A percentile compares a stretch with the other conserved stretches of the same genome.
Conservation (phyloP, 2,113 vertebrate genomes). For the Pyrgilauda ruficollis region DNA sequence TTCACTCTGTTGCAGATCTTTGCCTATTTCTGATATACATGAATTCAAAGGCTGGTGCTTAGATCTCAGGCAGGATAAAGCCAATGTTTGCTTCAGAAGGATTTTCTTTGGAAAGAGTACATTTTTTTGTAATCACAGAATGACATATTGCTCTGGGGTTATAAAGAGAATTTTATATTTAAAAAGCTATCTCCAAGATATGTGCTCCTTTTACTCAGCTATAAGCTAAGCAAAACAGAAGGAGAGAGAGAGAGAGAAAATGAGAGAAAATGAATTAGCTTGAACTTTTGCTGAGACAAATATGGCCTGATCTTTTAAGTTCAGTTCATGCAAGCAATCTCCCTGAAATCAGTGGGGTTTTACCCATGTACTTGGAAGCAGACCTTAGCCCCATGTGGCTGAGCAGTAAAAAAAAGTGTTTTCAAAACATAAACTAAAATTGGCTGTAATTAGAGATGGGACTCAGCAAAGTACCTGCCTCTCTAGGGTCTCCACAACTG, state of each 20-base stretch:
- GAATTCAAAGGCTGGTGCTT: constrained; percentile 5
- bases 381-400: background rate
- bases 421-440: background rate
- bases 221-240: constrained; percentile 30
- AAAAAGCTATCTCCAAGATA: constrained; percentile 28
- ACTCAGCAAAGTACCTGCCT: background rate
- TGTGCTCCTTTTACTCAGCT: constrained; percentile 7
- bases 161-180: constrained; percentile 44
- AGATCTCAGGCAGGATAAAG: constrained; percentile 23
- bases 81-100: constrained; percentile 27
- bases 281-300: constrained; percentile 54
- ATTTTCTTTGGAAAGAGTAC: constrained; percentile 18
- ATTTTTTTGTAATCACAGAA: background rate
- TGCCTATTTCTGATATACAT: background rate
- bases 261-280: constrained; percentile 50
- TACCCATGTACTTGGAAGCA: background rate
- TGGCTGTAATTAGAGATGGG: background rate
- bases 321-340: constrained; percentile 19
- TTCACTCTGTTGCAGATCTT: background rate
- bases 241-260: background rate
- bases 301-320: constrained; percentile 47
- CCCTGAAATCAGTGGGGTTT: constrained; percentile 6
- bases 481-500: background rate
- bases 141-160: constrained; percentile 46
- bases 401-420: background rate